Percentiles rank a stretch among this genome's conserved stretches.
These are phyloP conservation scores for Diogma glabrata DNA, from an alignment of 2,888 invertebrate genomes.

Conservation along the genomic window DNA sequence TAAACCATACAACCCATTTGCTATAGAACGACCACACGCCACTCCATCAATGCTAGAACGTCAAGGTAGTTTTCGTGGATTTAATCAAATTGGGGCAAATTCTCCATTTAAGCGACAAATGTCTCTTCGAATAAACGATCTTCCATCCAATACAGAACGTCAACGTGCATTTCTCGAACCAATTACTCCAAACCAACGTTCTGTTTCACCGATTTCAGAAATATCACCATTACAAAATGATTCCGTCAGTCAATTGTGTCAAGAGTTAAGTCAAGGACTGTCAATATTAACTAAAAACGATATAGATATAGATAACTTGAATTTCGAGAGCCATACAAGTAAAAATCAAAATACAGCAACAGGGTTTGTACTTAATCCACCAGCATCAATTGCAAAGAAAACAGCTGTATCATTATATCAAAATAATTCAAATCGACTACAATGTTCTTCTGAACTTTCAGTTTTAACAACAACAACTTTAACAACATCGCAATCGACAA, in stretches of 20 bases:
- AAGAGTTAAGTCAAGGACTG: slow-evolving; percentile 58
- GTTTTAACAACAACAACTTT: not conserved
- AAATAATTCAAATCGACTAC: slow-evolving; percentile 1
- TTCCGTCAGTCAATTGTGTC: slow-evolving; percentile 62
- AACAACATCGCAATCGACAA: slow-evolving; percentile 12
- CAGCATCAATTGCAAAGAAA: slow-evolving; percentile 18
- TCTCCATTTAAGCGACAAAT: slow-evolving; percentile 94
- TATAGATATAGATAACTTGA: slow-evolving; percentile 38
- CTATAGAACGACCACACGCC: slow-evolving; percentile 91
- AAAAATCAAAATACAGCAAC: slow-evolving; percentile 42
- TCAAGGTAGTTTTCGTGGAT: slow-evolving; percentile 90
- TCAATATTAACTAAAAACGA: slow-evolving; percentile 51
- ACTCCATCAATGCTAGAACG: slow-evolving; percentile 88
- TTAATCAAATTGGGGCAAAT: slow-evolving; percentile 62
- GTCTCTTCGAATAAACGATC: slow-evolving; percentile 86
- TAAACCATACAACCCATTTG: slow-evolving; percentile 76
- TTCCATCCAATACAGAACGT: slow-evolving; percentile 90
- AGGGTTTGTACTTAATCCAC: slow-evolving; percentile 22
- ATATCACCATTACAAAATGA: slow-evolving; percentile 50
- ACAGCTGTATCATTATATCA: slow-evolving; percentile 22
- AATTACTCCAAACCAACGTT: slow-evolving; percentile 30
- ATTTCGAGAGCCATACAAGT: slow-evolving; percentile 44
- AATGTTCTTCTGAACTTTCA: not conserved
- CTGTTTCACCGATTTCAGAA: slow-evolving; percentile 69
- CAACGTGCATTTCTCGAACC: slow-evolving; percentile 38